Base-by-base conservation (phyloP, 2,113 vertebrate species). In the Neoarius graeffei region DNA sequence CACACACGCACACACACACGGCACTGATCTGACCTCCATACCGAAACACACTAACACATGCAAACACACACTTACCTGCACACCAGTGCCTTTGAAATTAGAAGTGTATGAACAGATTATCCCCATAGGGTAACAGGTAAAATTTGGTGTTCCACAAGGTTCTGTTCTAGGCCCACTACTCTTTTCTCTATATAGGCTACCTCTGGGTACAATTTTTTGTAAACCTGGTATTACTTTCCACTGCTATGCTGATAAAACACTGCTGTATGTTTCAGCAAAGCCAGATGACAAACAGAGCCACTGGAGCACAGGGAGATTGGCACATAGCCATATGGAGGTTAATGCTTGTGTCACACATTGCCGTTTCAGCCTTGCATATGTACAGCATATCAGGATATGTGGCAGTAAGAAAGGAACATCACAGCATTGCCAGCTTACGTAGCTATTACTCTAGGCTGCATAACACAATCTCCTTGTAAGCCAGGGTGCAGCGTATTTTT, bases 1-100 rank as follows among this genome's bases (percentile, higher is more conserved):
- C 57, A 62, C 67, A 80, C 76, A 80, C 74, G 69, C 59, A 77
- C 77, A 81, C 50, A 60, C 59, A 83, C 15, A 64, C 8, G 66
- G 8, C 54, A 80, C 76, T 77, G 50, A 80, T 57, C 52, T 80
- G 73, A 76, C 42, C 20, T 23, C 4, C 42, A 50, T 15, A 73
- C 25, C 71, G 9, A 67, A 73, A 76, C 48, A 76, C 20, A 50
- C 73, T 52, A 50, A 20, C 71, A 42, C 8, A 23, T 1, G 11
- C 10, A 20, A n/a, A 79, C 52, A 79, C 48, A 54, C 74, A 54
- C 48, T 52, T 79, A 54, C 5, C 23, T 77, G 74, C 42, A 74
- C 19, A 23, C 9, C 30, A 74, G 7, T 48, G 7, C 48, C 23
- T 52, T 77, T 77, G 20, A 77, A 77, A 77, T 27, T 3, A 17